Evolutionary conservation across 2,888 invertebrate genomes (phyloP), one percentile per base, ranked within the genome.

Genomic region (Ophion costatus): DNA sequence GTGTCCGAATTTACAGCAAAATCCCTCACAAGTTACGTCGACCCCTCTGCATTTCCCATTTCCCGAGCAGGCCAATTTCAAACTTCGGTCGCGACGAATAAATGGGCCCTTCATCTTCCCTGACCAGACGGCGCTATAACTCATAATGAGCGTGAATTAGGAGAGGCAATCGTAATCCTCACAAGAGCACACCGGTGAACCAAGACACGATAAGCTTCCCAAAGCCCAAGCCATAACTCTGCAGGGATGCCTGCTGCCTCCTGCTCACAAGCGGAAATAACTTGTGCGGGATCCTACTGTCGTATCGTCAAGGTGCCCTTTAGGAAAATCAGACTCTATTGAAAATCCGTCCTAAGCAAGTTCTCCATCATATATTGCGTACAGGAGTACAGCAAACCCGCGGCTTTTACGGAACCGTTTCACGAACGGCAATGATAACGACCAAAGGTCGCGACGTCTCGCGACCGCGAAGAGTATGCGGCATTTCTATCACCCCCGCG

Each of bases 381-480:
- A 7, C 0, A n/a, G 38, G 71, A 38, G 24, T 22, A 14, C 17
- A 70, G 45, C 67, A 56, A 29, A 80, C 42, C 66, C 66, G 64
- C 42, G 38, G 63, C 38, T 73, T 73, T 38, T 70, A 69, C 42
- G 2, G 42, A 61, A 51, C 42, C 11, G 59, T 71, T 71, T 51
- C 29, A 56, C 70, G 71, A 64, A 71, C 64, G 57, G 24, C 57
- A 38, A 73, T 38, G 66, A 56, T 73, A 73, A 66, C 73, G 67
- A 45, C 74, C 61, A 67, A 67, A 29, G 45, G 69, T 69, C 67
- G 75, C 75, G 69, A 69, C 74, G 80, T 74, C 80, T 69, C 80
- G 74, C 80, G 74, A 80, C 74, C 61, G 57, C 20, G 22, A 70
- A 51, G 56, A 33, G 57, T 22, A 38, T 42, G 17, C 64, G 38